Evolutionary conservation across 1,140 invertebrate species (phyloP), one percentile per base, ranked within the genome.

Genomic region (Calliphora vicina): DNA sequence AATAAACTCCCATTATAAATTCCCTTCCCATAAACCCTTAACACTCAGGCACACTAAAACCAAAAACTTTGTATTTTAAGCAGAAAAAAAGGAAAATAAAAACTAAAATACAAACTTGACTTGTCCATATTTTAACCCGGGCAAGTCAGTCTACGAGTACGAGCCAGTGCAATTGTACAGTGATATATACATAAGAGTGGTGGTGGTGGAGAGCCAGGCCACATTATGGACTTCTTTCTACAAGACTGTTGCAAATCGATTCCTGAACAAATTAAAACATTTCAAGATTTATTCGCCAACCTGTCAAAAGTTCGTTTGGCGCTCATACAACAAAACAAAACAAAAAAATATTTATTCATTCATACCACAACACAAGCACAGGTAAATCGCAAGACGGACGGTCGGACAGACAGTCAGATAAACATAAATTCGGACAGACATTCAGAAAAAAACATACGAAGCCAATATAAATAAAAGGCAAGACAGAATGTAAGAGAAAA

Each of bases 221-320:
- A 23, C 17, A 20, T 67, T 67, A 67, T 67, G 61, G n/a, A 67
- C 29, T n/a, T 76, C 73, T 76, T 76, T 35, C 20, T 20, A 35
- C n/a, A 35, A 20, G 74, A 43, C 74, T 78, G 74, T 78, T 78
- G 74, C 84, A 89, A 89, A 89, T 89, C 88, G 88, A 89, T 89
- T 89, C 88, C 85, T 86, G 87, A 87, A 87, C 87, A 89, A 89
- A 89, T 89, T 89, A 89, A 89, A 89, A 89, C 88, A 88, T 89
- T 89, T 89, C 88, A 89, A 89, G 88, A 89, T 89, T 89, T 89
- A 89, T 89, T 87, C 87, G 88, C 88, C 87, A 85, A 88, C 87
- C 88, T 89, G 88, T 89, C 88, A 88, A 88, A 87, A 89, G 85
- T 81, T 84, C 85, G 80, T 61, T 81, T 61, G 45, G 80, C 80